Percentiles rank a stretch among this genome's conserved stretches.
These are phyloP conservation scores for Micoletzkya japonica DNA, from an alignment of 2,888 invertebrate genomes.

Conservation along the genomic window DNA sequence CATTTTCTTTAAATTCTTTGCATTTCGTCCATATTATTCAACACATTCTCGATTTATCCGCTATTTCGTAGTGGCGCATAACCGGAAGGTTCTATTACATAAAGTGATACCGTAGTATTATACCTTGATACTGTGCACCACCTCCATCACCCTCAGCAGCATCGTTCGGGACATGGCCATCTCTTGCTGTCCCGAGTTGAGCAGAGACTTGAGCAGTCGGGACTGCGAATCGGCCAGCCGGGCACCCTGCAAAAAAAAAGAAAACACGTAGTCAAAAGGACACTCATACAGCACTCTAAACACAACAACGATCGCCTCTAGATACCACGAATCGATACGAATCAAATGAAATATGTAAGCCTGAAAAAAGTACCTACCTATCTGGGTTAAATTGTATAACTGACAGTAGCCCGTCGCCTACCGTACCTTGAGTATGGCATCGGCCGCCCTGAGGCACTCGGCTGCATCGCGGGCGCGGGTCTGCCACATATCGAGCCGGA, in stretches of 20 bases:
- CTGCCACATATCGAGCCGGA: constrained; percentile 24
- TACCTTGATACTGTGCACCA: constrained; percentile 79
- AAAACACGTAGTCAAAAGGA: too few relatives aligned
- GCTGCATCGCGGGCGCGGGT: constrained; percentile 30
- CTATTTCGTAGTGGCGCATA: too few relatives aligned
- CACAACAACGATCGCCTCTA: background rate
- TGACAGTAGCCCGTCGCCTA: too few relatives aligned
- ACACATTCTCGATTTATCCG: too few relatives aligned
- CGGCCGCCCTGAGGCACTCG: constrained; percentile 31
- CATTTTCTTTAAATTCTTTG: too few relatives aligned
- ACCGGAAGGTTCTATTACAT: background rate
- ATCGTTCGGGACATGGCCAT: constrained; percentile 79
- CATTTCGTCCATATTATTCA: too few relatives aligned
- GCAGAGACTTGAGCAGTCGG: constrained; percentile 71
- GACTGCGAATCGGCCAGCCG: constrained; percentile 75
- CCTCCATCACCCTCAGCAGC: constrained; percentile 77
- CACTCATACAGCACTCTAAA: background rate
- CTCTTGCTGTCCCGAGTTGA: constrained; percentile 71
- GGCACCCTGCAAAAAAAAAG: constrained; percentile 73
- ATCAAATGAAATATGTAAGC: background rate
- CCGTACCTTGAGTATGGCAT: constrained; percentile 33
- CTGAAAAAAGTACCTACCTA: too few relatives aligned
- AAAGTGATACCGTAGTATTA: background rate
- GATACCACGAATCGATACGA: background rate
- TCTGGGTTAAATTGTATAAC: too few relatives aligned